phyloP scores from a whole-genome alignment of 1,140 invertebrate genomes.

The Phymorhynchus buccinoides region DNA sequence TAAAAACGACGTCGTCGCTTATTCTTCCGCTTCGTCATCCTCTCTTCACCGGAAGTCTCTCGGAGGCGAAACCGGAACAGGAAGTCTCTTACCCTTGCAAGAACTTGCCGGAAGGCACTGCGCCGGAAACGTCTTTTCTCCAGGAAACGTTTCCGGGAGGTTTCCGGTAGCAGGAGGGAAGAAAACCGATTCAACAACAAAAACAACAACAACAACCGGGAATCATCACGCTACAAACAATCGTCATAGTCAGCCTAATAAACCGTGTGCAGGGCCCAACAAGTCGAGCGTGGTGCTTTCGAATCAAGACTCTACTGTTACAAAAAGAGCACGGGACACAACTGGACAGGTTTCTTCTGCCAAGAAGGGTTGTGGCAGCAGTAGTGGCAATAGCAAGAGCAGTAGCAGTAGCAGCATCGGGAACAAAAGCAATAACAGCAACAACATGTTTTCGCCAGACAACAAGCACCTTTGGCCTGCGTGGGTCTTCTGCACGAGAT shows the following conservation, averaged over 20 bases:
- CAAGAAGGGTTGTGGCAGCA: conserved; percentile 3
- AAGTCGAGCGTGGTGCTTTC: no score
- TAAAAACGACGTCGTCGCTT: not conserved
- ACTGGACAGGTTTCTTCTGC: no score
- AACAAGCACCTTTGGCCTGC: conserved; percentile 83
- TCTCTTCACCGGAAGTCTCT: not conserved
- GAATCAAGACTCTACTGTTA: no score
- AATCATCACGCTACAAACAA: no score
- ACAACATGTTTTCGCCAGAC: not conserved
- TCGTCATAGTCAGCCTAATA: no score
- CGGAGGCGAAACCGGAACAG: not conserved
- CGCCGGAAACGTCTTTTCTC: not conserved
- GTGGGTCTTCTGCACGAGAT: conserved; percentile 97
- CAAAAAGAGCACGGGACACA: no score
- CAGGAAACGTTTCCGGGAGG: not conserved
- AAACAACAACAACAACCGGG: no score
- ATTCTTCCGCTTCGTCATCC: not conserved
- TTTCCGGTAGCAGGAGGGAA: not conserved
- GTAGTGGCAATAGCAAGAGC: not conserved
- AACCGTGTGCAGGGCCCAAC: no score
- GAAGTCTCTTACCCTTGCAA: no score
- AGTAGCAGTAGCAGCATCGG: conserved; percentile 20
- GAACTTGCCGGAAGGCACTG: not conserved
- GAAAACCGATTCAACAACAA: not conserved
- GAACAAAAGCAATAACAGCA: no score